A percentile compares a stretch with the other conserved stretches of the same genome.
These are phyloP conservation scores for Pseudomyrmex dendroicus DNA, from an alignment of 1,140 invertebrate genomes.

Conservation along the genomic window DNA sequence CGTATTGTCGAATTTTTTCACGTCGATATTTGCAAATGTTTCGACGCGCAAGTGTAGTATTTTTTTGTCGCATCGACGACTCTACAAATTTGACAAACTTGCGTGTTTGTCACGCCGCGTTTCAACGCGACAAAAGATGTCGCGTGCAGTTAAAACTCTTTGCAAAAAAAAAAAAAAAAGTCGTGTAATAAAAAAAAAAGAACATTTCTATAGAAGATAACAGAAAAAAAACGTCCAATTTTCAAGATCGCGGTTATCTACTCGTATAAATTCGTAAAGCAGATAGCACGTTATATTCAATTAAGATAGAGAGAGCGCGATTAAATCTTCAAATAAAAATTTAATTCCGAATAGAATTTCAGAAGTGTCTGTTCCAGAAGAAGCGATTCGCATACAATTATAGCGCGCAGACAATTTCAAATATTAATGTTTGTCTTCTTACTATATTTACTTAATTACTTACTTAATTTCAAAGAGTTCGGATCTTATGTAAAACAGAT, in stretches of 20 bases:
- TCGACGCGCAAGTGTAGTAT: not conserved
- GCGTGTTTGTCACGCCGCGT: too few species aligned
- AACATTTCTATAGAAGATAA: not conserved
- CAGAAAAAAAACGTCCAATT: not conserved
- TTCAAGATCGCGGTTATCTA: not conserved
- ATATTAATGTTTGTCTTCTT: not conserved
- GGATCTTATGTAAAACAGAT: too few species aligned
- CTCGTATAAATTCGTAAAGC: constrained; percentile 17
- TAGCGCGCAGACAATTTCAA: not conserved
- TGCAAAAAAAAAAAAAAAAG: too few species aligned
- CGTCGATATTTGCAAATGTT: too few species aligned
- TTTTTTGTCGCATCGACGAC: too few species aligned
- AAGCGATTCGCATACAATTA: not conserved
- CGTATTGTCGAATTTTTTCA: too few species aligned
- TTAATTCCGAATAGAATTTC: not conserved
- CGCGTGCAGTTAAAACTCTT: too few species aligned
- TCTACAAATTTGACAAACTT: too few species aligned
- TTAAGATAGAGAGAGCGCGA: not conserved
- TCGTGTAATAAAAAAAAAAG: constrained; percentile 8
- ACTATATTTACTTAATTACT: not conserved
- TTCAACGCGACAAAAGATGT: too few species aligned
- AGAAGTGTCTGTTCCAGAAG: not conserved
- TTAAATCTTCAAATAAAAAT: not conserved
- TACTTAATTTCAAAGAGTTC: too few species aligned
- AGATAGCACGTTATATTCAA: not conserved